These are phyloP conservation scores for Orthosia cruda DNA, from an alignment of 2,888 invertebrate species.

Conservation along the genomic window DNA sequence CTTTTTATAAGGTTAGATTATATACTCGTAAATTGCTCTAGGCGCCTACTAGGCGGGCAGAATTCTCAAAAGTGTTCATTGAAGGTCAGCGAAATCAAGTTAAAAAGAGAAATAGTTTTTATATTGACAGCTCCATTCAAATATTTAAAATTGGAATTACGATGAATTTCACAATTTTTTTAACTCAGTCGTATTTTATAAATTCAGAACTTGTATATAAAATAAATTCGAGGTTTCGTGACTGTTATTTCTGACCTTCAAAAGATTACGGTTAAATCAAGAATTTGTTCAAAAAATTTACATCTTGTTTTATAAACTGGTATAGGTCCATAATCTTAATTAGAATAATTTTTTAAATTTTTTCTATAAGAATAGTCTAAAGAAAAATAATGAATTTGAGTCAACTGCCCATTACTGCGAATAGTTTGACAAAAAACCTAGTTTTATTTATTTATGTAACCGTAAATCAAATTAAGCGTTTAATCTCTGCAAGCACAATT, in stretches of 20 bases:
- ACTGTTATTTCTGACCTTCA: conserved; percentile 20
- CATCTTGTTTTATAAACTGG: background rate
- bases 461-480: too few species aligned
- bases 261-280: conserved; percentile 30
- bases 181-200: conserved; percentile 23
- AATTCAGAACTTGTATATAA: conserved; percentile 28
- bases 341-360: conserved; percentile 16
- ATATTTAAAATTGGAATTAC: conserved; percentile 32
- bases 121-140: conserved; percentile 29
- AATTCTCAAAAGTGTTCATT: conserved; percentile 14
- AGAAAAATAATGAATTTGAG: too few species aligned
- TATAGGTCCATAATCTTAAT: background rate
- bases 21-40: conserved; percentile 9
- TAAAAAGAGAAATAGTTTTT: conserved; percentile 18
- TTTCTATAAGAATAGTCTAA: background rate
- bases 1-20: background rate
- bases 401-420: too few species aligned
- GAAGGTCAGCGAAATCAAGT: conserved; percentile 16
- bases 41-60: conserved; percentile 31
- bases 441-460: too few species aligned
- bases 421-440: too few species aligned
- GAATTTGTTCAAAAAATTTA: conserved; percentile 17
- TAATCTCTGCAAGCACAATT: too few species aligned
- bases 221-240: conserved; percentile 7
- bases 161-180: conserved; percentile 30